Evolutionary conservation across 2,888 invertebrate genomes (phyloP).

Genomic region (Allacma fusca): DNA sequence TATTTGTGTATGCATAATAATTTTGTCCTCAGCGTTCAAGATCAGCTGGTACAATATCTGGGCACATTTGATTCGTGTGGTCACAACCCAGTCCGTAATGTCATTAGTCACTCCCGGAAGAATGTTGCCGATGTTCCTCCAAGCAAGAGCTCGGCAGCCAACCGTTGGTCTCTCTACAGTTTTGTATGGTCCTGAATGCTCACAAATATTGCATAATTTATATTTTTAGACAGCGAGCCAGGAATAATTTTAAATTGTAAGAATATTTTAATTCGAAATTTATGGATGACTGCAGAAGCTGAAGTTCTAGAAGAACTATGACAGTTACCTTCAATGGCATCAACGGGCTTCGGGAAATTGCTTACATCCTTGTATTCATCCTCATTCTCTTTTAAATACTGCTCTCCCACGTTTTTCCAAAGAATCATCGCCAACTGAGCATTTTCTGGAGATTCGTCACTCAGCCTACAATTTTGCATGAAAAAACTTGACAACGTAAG

Average conservation of each 20-base stretch:
- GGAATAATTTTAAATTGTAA: too few relatives aligned
- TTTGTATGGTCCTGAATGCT: slow-evolving; percentile 19
- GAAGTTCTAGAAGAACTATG: too few relatives aligned
- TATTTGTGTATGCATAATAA: slow-evolving; percentile 74
- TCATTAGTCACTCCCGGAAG: slow-evolving; percentile 76
- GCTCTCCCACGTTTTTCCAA: slow-evolving; percentile 79
- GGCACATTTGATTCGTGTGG: slow-evolving; percentile 75
- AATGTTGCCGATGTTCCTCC: slow-evolving; percentile 78
- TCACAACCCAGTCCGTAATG: slow-evolving; percentile 78
- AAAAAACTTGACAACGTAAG: too few relatives aligned
- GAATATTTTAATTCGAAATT: too few relatives aligned
- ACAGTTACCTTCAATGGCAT: neutral
- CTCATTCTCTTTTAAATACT: slow-evolving; percentile 86
- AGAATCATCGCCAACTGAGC: slow-evolving; percentile 70
- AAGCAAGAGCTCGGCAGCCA: slow-evolving; percentile 83
- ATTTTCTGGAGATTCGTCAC: slow-evolving; percentile 82
- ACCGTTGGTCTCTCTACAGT: slow-evolving; percentile 76
- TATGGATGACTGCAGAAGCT: too few relatives aligned
- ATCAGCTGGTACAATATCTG: slow-evolving; percentile 77
- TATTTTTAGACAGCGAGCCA: too few relatives aligned
- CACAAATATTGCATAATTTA: slow-evolving; percentile 6
- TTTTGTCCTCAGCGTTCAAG: slow-evolving; percentile 70
- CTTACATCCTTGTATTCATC: slow-evolving; percentile 83
- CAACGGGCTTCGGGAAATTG: slow-evolving; percentile 69
- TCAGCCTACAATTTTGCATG: too few relatives aligned